A percentile compares a stretch with the other conserved stretches of the same genome.
Conservation (phyloP, 2,888 invertebrate species). For the Boloria euphrosyne region DNA sequence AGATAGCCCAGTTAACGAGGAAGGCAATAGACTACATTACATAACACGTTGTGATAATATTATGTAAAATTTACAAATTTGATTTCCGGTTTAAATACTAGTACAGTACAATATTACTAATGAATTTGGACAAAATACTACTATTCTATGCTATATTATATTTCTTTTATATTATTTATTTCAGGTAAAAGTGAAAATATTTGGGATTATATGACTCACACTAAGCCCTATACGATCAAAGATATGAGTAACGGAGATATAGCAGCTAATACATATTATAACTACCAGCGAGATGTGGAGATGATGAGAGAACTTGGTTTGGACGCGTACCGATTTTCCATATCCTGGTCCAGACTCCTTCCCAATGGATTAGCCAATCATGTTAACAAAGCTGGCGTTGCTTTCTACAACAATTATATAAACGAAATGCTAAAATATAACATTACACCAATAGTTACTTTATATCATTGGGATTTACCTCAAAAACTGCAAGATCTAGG, state of each 20-base stretch:
- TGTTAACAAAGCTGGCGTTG: conserved; percentile 67
- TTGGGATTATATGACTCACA: conserved; percentile 82
- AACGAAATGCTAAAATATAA: conserved; percentile 74
- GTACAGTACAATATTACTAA: neutral
- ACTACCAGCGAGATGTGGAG: conserved; percentile 74
- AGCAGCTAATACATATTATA: conserved; percentile 80
- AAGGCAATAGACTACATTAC: too few relatives aligned
- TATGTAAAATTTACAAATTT: too few relatives aligned
- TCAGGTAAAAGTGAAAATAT: conserved; percentile 77
- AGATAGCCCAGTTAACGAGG: too few relatives aligned
- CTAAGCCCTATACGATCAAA: conserved; percentile 62
- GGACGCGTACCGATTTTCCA: conserved; percentile 75
- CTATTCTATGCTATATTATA: neutral
- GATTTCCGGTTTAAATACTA: too few relatives aligned
- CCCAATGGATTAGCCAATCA: conserved; percentile 74
- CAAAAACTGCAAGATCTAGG: conserved; percentile 55
- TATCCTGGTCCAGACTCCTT: conserved; percentile 84
- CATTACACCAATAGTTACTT: conserved; percentile 79
- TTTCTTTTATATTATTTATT: conserved; percentile 19
- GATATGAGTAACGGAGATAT: conserved; percentile 79
- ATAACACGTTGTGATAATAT: too few relatives aligned
- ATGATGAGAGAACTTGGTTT: conserved; percentile 60
- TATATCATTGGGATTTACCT: conserved; percentile 73
- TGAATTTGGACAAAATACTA: neutral
- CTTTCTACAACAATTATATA: conserved; percentile 60